Evolutionary conservation across 2,888 invertebrate genomes (phyloP).

Genomic region (Drosophila mimetica): DNA sequence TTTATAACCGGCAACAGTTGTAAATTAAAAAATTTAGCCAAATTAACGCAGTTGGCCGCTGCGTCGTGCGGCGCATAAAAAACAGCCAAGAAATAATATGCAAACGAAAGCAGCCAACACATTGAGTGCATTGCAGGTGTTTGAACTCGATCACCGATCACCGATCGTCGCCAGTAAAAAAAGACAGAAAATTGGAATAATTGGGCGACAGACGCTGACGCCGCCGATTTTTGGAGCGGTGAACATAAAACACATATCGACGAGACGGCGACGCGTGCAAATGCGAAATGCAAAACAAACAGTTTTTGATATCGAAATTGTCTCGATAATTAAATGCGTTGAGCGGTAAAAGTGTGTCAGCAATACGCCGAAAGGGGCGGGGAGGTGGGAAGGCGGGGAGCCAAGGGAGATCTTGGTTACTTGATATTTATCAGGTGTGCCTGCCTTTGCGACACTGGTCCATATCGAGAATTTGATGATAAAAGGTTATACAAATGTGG

Average conservation of each 20-base stretch:
- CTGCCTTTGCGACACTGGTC: conserved; percentile 17
- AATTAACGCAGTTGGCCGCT: conserved; percentile 61
- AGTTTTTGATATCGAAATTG: conserved; percentile 68
- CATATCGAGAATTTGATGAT: background rate
- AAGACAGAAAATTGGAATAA: conserved; percentile 43
- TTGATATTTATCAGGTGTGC: conserved; percentile 29
- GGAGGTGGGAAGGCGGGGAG: conserved; percentile 10
- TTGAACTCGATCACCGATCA: conserved; percentile 80
- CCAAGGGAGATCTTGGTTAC: conserved; percentile 7
- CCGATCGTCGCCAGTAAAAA: conserved; percentile 57
- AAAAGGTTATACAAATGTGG: background rate
- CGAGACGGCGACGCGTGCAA: conserved; percentile 51
- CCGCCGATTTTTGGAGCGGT: conserved; percentile 28
- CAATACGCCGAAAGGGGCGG: conserved; percentile 38
- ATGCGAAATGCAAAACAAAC: conserved; percentile 79
- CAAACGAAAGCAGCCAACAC: conserved; percentile 53
- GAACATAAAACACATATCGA: conserved; percentile 50
- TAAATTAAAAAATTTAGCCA: conserved; percentile 74
- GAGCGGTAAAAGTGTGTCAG: conserved; percentile 74
- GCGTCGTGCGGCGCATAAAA: conserved; percentile 43
- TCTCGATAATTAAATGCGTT: conserved; percentile 78
- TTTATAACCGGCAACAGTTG: conserved; percentile 63
- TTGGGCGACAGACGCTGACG: conserved; percentile 52
- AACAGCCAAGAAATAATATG: conserved; percentile 48
- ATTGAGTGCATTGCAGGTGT: conserved; percentile 75